Conservation (phyloP, 23 tunicate genomes). For the Styela clava region DNA sequence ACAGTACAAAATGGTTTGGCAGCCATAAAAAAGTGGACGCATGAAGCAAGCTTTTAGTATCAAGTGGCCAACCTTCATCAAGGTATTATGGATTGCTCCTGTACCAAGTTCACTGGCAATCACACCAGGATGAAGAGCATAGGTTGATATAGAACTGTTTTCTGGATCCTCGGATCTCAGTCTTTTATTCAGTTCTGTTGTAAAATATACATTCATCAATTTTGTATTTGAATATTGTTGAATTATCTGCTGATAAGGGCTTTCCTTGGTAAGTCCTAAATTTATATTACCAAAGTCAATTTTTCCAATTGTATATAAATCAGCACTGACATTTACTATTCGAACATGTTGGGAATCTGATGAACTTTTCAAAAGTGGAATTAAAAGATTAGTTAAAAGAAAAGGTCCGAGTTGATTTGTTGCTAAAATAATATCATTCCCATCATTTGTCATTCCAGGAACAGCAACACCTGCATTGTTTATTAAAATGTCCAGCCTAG, state of each 20-base stretch:
- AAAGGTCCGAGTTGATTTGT: slow-evolving; percentile 23
- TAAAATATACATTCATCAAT: slow-evolving; percentile 21
- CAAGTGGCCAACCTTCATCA: background rate
- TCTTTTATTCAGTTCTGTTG: background rate
- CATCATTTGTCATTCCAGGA: background rate
- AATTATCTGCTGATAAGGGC: background rate
- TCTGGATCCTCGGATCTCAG: background rate
- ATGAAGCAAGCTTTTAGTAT: background rate
- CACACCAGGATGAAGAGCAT: slow-evolving; percentile 26
- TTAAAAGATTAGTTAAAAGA: slow-evolving; percentile 17
- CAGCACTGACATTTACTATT: slow-evolving; percentile 11
- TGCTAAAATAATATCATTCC: background rate
- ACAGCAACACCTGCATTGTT: slow-evolving; percentile 14
- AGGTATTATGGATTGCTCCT: background rate
- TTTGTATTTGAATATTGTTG: slow-evolving; percentile 14
- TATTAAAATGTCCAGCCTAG: slow-evolving; percentile 18
- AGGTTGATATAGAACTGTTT: slow-evolving; percentile 1
- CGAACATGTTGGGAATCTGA: background rate
- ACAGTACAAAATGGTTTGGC: slow-evolving; percentile 15
- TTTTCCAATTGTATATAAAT: background rate
- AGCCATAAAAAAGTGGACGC: slow-evolving; percentile 2
- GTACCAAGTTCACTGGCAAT: slow-evolving; percentile 4
- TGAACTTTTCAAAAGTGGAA: slow-evolving; percentile 15
- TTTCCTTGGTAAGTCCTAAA: background rate
- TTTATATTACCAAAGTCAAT: background rate